A percentile compares a stretch with the other conserved stretches of the same genome.
Evolutionary conservation across 1,140 invertebrate species (phyloP).

Genomic region (Eubasilissa regina): DNA sequence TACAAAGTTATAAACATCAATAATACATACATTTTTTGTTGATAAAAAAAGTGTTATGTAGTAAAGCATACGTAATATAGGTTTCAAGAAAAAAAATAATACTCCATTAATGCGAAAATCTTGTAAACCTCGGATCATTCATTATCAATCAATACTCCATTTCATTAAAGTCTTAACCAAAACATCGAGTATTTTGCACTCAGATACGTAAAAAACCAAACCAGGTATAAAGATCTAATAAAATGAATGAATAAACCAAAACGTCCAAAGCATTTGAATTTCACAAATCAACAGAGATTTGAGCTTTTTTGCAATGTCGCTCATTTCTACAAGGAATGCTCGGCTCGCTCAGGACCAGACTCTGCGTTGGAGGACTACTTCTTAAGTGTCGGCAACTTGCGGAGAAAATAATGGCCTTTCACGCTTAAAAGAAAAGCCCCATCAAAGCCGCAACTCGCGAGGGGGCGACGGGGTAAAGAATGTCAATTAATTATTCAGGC

Average conservation of each 20-base stretch:
- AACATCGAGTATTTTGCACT: slow-evolving; percentile 15
- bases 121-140: slow-evolving; percentile 10
- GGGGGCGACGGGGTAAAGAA: slow-evolving; percentile 51
- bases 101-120: slow-evolving; percentile 4
- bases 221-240: no score
- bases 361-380: neutral
- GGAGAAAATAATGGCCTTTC: slow-evolving; percentile 60
- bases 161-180: slow-evolving; percentile 24
- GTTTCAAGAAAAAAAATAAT: neutral
- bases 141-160: slow-evolving; percentile 3
- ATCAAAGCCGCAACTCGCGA: slow-evolving; percentile 48
- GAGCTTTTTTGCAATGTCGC: neutral
- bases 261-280: no score
- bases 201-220: neutral
- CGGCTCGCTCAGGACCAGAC: neutral
- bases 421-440: slow-evolving; percentile 59
- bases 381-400: slow-evolving; percentile 36
- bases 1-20: no score
- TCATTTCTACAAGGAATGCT: neutral
- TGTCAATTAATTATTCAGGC: slow-evolving; percentile 62
- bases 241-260: no score
- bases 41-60: no score
- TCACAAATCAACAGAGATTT: no score
- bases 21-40: no score
- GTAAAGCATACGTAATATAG: no score